These are phyloP conservation scores for Bradypodion pumilum DNA, from an alignment of 2,797 vertebrate genomes.

Conservation along the genomic window DNA sequence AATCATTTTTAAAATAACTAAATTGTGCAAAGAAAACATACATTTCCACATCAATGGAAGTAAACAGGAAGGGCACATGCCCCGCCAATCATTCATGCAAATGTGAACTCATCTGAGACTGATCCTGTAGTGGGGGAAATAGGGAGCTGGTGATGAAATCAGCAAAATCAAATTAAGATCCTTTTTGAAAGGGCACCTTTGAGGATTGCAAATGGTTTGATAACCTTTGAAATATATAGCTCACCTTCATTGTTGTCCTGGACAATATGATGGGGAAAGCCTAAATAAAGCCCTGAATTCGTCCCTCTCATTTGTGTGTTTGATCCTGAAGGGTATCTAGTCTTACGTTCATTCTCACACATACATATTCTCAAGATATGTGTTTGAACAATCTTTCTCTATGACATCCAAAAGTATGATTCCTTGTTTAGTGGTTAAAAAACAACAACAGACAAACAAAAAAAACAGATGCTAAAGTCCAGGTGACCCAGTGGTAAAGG, in stretches of 20 bases:
- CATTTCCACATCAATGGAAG: background rate
- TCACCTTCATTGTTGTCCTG: background rate
- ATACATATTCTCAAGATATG: background rate
- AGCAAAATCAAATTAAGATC: background rate
- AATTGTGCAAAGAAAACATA: constrained; percentile 22
- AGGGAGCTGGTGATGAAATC: constrained; percentile 13
- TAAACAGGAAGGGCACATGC: background rate
- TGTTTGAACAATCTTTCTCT: background rate
- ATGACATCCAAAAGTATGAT: background rate
- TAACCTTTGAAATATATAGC: background rate
- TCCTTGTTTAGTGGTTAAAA: background rate
- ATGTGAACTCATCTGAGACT: constrained; percentile 19
- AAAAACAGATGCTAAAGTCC: too few relatives aligned
- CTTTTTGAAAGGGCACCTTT: background rate
- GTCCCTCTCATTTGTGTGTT: background rate
- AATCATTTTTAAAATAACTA: constrained; percentile 34
- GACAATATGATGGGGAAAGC: fast-evolving
- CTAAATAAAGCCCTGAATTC: background rate
- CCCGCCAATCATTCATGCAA: background rate
- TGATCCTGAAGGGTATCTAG: background rate
- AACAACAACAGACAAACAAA: too few relatives aligned
- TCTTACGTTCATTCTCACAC: background rate
- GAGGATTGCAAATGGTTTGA: background rate
- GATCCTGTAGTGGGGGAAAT: constrained; percentile 2
- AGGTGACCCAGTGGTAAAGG: too few relatives aligned